A percentile compares a stretch with the other conserved stretches of the same genome.
These are phyloP conservation scores for Ormyrus pomaceus DNA, from an alignment of 2,888 invertebrate genomes.

Conservation along the genomic window DNA sequence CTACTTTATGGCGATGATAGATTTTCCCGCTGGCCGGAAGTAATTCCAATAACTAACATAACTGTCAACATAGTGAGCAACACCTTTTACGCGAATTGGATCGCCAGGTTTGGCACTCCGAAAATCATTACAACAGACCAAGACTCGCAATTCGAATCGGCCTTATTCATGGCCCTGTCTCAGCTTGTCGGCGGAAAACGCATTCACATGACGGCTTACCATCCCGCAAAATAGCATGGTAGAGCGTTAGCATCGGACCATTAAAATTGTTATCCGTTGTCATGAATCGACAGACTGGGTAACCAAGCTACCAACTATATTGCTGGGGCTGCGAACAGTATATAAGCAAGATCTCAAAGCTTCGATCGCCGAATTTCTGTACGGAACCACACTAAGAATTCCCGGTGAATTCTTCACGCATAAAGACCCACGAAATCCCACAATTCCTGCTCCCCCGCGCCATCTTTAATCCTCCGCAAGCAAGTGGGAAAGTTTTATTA, in stretches of 20 bases:
- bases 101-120: conserved; percentile 64
- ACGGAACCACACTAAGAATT: conserved; percentile 41
- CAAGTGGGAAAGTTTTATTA: too few relatives aligned
- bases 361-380: conserved; percentile 37
- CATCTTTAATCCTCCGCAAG: too few relatives aligned
- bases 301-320: too few relatives aligned
- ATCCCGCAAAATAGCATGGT: background rate
- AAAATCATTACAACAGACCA: conserved; percentile 63
- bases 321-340: too few relatives aligned
- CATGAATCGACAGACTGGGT: too few relatives aligned
- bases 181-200: conserved; percentile 49
- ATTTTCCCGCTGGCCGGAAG: conserved; percentile 65
- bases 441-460: too few relatives aligned
- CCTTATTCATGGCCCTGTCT: conserved; percentile 55
- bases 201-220: conserved; percentile 58
- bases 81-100: conserved; percentile 61
- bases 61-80: conserved; percentile 61
- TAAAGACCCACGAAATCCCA: too few relatives aligned
- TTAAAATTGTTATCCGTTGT: too few relatives aligned
- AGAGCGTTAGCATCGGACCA: too few relatives aligned
- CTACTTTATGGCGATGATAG: conserved; percentile 46
- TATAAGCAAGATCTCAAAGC: conserved; percentile 22
- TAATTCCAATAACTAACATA: conserved; percentile 63
- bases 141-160: conserved; percentile 61
- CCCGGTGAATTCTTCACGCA: conserved; percentile 49